These are phyloP conservation scores for Aphelocoma coerulescens DNA, from an alignment of 2,113 vertebrate species.

Conservation along the genomic window DNA sequence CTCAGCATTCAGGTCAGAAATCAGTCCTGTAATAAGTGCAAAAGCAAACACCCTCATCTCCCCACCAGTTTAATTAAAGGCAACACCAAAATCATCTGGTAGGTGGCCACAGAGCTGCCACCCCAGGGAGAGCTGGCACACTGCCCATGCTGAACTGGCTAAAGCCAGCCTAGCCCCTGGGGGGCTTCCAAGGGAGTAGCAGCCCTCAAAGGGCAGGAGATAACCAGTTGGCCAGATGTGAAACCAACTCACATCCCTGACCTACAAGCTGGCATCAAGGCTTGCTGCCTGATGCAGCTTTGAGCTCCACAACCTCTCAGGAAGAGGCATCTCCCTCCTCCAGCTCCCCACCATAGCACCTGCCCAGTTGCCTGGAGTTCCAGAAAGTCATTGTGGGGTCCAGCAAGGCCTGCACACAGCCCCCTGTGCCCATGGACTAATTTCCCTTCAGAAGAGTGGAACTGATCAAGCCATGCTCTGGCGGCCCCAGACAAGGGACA, in stretches of 20 bases:
- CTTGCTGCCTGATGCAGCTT: background rate
- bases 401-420: background rate
- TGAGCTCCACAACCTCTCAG: background rate
- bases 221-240: background rate
- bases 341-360: background rate
- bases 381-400: background rate
- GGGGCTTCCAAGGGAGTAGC: background rate
- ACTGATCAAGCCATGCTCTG: background rate
- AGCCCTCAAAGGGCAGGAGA: slow-evolving; percentile 1
- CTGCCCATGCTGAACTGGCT: background rate
- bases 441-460: background rate
- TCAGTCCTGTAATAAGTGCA: background rate
- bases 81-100: background rate
- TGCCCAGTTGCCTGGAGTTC: background rate
- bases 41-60: background rate
- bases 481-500: background rate
- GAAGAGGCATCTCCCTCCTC: background rate
- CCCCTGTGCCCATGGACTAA: background rate
- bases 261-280: background rate
- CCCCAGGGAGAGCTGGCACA: background rate
- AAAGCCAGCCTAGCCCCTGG: background rate
- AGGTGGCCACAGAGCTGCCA: background rate
- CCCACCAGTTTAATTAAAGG: slow-evolving; percentile 32
- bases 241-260: background rate
- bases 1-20: background rate